Evolutionary conservation across 2,797 vertebrate genomes (phyloP).

Genomic region (Prunella strophiata): DNA sequence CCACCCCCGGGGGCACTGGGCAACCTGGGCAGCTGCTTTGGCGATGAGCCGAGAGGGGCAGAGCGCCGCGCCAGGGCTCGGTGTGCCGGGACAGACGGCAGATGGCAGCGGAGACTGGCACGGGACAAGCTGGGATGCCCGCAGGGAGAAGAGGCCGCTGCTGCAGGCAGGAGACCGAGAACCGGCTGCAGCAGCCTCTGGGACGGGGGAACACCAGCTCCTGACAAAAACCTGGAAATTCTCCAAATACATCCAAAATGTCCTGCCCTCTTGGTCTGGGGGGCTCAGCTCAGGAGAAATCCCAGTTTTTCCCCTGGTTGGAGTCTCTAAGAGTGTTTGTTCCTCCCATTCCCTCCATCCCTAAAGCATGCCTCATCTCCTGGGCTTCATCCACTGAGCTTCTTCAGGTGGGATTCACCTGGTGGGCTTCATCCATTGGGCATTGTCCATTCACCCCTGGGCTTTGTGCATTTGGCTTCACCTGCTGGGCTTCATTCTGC

Average conservation of each 20-base stretch:
- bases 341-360: not conserved
- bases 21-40: not conserved
- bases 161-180: not conserved
- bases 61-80: fast-evolving
- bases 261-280: not conserved
- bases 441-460: not conserved
- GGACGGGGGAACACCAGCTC: not conserved
- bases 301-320: not conserved
- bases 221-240: not conserved
- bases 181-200: not conserved
- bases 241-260: not conserved
- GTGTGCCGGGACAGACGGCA: not conserved
- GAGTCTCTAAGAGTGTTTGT: not conserved
- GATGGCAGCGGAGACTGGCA: not conserved
- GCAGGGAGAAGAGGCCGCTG: not conserved
- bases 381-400: not conserved
- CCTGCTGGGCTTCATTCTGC: not conserved
- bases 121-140: fast-evolving
- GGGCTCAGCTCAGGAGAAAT: not conserved
- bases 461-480: not conserved
- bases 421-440: not conserved
- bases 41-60: not conserved
- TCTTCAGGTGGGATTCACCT: not conserved
- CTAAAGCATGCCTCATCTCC: not conserved
- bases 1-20: not conserved